Conservation (phyloP, 1,140 invertebrate genomes). For the Lepidurus packardi region DNA sequence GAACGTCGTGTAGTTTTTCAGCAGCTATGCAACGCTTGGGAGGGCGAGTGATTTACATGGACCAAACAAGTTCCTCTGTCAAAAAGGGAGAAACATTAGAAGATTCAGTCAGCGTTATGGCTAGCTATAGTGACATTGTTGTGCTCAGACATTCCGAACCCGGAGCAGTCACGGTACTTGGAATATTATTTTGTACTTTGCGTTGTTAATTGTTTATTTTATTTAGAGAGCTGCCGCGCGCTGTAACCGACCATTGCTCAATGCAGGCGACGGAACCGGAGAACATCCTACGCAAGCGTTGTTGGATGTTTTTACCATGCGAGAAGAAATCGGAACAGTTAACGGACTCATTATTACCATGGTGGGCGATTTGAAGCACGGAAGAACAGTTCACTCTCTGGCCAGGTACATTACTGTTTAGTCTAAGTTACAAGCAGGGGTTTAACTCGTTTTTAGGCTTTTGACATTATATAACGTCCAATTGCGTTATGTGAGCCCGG, state of each 20-base stretch:
- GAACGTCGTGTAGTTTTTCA: constrained; percentile 92
- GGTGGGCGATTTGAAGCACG: constrained; percentile 95
- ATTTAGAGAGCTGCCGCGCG: constrained; percentile 68
- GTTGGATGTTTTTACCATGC: constrained; percentile 94
- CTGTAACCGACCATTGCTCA: constrained; percentile 84
- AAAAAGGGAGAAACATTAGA: constrained; percentile 95
- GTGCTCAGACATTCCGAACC: constrained; percentile 89
- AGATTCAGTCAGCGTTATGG: constrained; percentile 77
- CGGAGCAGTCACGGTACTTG: constrained; percentile 78
- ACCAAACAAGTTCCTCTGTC: constrained; percentile 81
- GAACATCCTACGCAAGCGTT: constrained; percentile 98
- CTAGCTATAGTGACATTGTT: constrained; percentile 82
- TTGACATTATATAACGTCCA: constrained; percentile 85
- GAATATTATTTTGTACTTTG: constrained; percentile 24
- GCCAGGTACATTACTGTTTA: constrained; percentile 53
- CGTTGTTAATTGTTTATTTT: constrained; percentile 25
- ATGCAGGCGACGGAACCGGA: constrained; percentile 95
- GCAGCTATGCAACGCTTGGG: constrained; percentile 94
- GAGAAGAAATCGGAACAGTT: constrained; percentile 97
- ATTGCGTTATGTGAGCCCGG: constrained; percentile 81
- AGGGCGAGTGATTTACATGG: constrained; percentile 81
- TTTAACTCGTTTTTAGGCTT: constrained; percentile 48
- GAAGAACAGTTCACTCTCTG: constrained; percentile 95
- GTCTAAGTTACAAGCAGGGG: background rate
- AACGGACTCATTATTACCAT: constrained; percentile 89